Conservation (phyloP, 1,140 invertebrate species). For the Macrobrachium rosenbergii region DNA sequence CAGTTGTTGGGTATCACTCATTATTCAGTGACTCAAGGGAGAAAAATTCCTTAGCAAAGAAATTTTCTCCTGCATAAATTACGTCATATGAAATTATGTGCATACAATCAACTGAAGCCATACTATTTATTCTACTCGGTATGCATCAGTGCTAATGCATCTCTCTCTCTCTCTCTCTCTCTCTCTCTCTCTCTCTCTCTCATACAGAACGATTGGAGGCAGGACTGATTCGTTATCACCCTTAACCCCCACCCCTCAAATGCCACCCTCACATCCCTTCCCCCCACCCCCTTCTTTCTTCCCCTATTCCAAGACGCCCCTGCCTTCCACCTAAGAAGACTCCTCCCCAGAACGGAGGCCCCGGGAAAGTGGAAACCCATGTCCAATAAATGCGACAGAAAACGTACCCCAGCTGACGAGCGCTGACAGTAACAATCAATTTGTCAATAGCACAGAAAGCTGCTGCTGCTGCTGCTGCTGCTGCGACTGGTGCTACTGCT, state of each 20-base stretch:
- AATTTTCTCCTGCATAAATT: background rate
- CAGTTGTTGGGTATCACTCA: too few relatives aligned
- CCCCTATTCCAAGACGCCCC: background rate
- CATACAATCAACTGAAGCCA: background rate
- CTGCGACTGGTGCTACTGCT: too few relatives aligned
- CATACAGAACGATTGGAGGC: too few relatives aligned
- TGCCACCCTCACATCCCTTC: background rate
- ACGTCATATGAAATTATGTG: too few relatives aligned
- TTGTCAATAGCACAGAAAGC: constrained; percentile 53
- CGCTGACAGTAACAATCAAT: constrained; percentile 59
- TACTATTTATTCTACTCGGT: background rate
- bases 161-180: constrained; percentile 11
- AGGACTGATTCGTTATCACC: background rate
- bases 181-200: background rate
- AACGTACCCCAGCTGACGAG: constrained; percentile 45
- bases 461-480: background rate
- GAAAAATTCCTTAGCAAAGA: background rate
- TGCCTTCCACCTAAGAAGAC: too few relatives aligned
- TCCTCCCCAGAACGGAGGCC: background rate
- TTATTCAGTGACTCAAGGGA: background rate
- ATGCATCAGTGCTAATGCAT: background rate
- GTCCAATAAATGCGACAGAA: constrained; percentile 58
- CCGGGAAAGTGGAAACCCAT: constrained; percentile 44
- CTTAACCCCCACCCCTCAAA: background rate
- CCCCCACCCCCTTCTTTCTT: background rate